Evolutionary conservation across 2,113 vertebrate genomes (phyloP).

Genomic region (Heterocephalus glaber): DNA sequence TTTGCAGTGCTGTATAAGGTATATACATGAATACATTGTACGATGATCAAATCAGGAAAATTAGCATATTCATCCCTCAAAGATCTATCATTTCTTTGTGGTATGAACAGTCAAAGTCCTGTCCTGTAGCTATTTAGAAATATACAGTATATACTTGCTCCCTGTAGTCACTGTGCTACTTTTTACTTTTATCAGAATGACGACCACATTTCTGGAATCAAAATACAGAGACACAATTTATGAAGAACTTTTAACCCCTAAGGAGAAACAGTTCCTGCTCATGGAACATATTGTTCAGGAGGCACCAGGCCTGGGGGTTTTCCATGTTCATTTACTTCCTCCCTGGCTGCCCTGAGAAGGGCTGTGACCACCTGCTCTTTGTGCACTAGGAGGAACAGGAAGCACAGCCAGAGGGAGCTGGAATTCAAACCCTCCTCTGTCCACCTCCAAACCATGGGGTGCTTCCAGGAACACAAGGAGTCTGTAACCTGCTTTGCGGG

Average conservation of each 20-base stretch:
- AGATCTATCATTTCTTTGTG: background rate
- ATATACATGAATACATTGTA: background rate
- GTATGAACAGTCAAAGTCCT: background rate
- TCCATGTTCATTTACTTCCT: rapidly evolving
- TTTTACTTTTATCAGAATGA: background rate
- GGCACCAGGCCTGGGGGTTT: background rate
- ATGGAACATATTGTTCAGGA: background rate
- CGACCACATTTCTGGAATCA: background rate
- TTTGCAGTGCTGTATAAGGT: background rate
- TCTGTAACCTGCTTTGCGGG: background rate
- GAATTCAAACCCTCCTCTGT: background rate
- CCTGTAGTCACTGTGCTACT: background rate
- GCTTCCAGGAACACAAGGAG: background rate
- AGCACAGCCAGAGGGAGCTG: background rate
- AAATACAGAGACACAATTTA: background rate
- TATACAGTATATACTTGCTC: background rate
- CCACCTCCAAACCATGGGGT: background rate
- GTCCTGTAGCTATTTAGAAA: background rate
- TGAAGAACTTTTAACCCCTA: background rate
- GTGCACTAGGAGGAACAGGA: background rate
- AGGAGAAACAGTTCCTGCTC: background rate
- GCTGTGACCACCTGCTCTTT: background rate
- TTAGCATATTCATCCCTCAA: background rate
- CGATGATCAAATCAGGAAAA: background rate
- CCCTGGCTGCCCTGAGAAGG: background rate